These are phyloP conservation scores for Nomada ferruginata DNA, from an alignment of 2,888 invertebrate species.

Conservation along the genomic window DNA sequence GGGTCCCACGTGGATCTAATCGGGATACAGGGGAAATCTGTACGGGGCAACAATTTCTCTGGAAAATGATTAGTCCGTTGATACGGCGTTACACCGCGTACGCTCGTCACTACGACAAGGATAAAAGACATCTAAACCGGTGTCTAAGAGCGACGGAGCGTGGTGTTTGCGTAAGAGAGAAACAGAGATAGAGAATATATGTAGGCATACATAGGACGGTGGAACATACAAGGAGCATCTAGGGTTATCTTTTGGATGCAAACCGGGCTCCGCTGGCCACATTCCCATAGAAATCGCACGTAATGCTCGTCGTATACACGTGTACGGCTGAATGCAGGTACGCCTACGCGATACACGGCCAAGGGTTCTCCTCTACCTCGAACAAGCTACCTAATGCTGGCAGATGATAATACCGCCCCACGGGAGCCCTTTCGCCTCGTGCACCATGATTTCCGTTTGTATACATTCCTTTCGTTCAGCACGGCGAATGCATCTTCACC, in stretches of 20 bases:
- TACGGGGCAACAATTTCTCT: conserved; percentile 31
- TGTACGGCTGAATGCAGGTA: conserved; percentile 62
- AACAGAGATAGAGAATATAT: neutral
- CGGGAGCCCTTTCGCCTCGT: conserved; percentile 75
- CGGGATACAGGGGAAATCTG: conserved; percentile 26
- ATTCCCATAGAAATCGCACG: conserved; percentile 77
- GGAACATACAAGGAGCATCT: conserved; percentile 41
- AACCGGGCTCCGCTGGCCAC: conserved; percentile 64
- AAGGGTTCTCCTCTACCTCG: conserved; percentile 48
- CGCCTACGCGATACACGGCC: conserved; percentile 57
- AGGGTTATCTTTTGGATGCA: conserved; percentile 75
- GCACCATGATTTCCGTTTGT: conserved; percentile 41
- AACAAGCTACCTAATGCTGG: conserved; percentile 70
- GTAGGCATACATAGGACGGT: neutral
- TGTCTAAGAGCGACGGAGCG: neutral
- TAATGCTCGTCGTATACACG: conserved; percentile 71
- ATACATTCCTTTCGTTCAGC: conserved; percentile 25
- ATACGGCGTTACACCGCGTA: conserved; percentile 7
- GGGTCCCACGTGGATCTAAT: conserved; percentile 50
- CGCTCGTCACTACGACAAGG: neutral
- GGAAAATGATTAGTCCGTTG: conserved; percentile 42
- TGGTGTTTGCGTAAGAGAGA: too few relatives aligned
- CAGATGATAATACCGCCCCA: conserved; percentile 77
- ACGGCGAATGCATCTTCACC: conserved; percentile 27
- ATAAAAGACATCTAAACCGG: neutral